These are phyloP conservation scores for Nipponia nippon DNA, from an alignment of 2,113 vertebrate species.

Conservation along the genomic window DNA sequence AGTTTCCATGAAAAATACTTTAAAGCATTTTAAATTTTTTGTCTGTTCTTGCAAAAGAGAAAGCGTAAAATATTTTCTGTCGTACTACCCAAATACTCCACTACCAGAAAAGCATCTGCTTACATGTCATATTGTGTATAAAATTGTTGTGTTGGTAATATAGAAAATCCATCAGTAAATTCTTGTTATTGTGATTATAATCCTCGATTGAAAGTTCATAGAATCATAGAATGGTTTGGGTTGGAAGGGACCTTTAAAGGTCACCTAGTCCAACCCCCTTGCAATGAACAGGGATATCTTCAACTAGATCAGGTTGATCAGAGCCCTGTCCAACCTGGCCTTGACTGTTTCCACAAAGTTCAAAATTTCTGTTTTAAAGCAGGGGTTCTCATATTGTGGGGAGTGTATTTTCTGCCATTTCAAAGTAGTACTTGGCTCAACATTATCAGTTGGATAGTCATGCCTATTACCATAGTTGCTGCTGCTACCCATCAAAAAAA, in stretches of 20 bases:
- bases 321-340: neutral
- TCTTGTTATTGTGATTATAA: neutral
- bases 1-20: neutral
- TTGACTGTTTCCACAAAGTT: neutral
- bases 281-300: neutral
- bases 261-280: neutral
- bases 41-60: neutral
- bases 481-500: neutral
- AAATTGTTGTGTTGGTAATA: neutral
- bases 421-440: neutral
- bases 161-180: neutral
- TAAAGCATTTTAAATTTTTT: neutral
- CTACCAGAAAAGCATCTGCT: neutral
- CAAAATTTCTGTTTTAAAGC: neutral
- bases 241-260: neutral
- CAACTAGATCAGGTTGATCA: neutral
- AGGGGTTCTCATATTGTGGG: neutral
- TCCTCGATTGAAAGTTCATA: neutral
- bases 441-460: neutral
- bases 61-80: neutral
- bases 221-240: neutral
- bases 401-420: neutral
- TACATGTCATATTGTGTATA: neutral
- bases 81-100: neutral
- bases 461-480: neutral